These are phyloP conservation scores for Limnephilus lunatus DNA, from an alignment of 2,888 invertebrate genomes.

Conservation along the genomic window DNA sequence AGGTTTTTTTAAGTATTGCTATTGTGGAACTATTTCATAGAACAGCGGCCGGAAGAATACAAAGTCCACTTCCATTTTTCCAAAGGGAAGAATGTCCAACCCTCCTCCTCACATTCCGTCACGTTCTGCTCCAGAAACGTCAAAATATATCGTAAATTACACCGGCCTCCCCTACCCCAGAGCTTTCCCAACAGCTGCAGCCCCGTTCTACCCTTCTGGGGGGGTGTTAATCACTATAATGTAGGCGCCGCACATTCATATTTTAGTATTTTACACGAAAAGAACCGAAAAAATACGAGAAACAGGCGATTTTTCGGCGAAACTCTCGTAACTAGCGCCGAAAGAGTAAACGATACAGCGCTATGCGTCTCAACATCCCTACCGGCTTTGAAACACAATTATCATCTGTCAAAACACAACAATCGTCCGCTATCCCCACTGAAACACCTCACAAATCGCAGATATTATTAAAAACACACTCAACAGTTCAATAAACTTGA, in stretches of 20 bases:
- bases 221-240: constrained; percentile 46
- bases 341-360: neutral
- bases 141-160: constrained; percentile 78
- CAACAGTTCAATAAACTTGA: neutral
- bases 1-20: neutral
- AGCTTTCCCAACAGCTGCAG: constrained; percentile 51
- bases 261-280: constrained; percentile 35
- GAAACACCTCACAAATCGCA: neutral
- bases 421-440: constrained; percentile 18
- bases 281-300: neutral
- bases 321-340: neutral
- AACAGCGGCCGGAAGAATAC: constrained; percentile 33
- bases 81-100: constrained; percentile 19
- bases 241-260: constrained; percentile 22
- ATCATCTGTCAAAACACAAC: constrained; percentile 57
- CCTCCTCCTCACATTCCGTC: constrained; percentile 53
- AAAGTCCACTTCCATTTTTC: constrained; percentile 58
- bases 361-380: constrained; percentile 14
- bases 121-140: constrained; percentile 69
- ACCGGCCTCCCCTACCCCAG: constrained; percentile 45
- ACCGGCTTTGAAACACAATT: constrained; percentile 9
- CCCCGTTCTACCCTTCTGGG: constrained; percentile 8
- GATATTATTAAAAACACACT: neutral
- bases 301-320: neutral
- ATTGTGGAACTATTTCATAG: neutral